phyloP scores from a whole-genome alignment of 1,140 invertebrate species.

The Sinonovacula constricta region DNA sequence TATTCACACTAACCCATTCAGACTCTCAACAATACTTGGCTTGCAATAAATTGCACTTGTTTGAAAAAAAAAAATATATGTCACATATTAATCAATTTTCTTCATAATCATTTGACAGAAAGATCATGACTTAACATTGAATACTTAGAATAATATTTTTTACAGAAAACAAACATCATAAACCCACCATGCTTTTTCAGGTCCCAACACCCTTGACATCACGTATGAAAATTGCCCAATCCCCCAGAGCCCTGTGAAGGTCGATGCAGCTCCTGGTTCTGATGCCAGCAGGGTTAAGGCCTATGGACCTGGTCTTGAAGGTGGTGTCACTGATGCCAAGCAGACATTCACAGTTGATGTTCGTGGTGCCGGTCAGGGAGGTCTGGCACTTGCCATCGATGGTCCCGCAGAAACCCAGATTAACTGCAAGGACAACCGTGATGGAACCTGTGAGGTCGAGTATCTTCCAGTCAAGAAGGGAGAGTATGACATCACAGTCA shows the following conservation, averaged over 20 bases:
- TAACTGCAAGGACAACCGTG: constrained; percentile 91
- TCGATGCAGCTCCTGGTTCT: constrained; percentile 88
- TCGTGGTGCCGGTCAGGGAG: constrained; percentile 90
- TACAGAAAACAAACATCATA: too few relatives aligned
- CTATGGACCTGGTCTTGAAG: constrained; percentile 78
- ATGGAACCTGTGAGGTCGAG: constrained; percentile 91
- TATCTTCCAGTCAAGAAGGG: constrained; percentile 88
- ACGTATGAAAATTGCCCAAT: constrained; percentile 90
- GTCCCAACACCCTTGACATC: constrained; percentile 89
- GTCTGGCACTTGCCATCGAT: constrained; percentile 90
- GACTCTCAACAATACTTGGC: too few relatives aligned
- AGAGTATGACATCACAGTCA: constrained; percentile 88
- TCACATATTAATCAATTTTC: too few relatives aligned
- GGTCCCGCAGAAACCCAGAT: constrained; percentile 92
- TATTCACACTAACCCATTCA: too few relatives aligned
- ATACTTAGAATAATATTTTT: too few relatives aligned
- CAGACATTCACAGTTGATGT: constrained; percentile 84
- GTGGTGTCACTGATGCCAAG: constrained; percentile 73
- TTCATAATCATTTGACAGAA: too few relatives aligned
- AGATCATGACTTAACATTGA: too few relatives aligned
- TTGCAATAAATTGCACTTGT: too few relatives aligned
- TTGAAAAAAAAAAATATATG: too few relatives aligned
- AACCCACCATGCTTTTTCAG: too few relatives aligned
- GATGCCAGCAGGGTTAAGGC: constrained; percentile 83
- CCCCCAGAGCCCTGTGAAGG: constrained; percentile 89